Base-by-base conservation (phyloP, 2,888 invertebrate genomes). In the Monopis laevigella region DNA sequence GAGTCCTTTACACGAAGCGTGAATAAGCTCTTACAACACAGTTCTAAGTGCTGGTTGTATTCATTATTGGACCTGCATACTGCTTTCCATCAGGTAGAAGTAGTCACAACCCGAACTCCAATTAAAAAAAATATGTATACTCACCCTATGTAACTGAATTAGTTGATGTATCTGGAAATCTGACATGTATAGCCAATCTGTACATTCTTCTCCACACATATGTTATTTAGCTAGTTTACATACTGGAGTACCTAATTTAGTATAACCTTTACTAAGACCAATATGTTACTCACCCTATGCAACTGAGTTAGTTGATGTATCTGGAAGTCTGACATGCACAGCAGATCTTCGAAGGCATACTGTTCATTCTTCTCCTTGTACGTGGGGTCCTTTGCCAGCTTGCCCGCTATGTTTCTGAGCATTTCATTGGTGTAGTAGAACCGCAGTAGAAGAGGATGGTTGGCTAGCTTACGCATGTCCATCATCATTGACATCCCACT, bases 161-260 rank as follows among this genome's bases (percentile, higher is more conserved):
- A 95, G 74, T 53, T 88, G 87, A 64, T 92, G 89, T 48, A 98
- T 88, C 67, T 97, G 93, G 67, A 93, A 97, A 78, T 98, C 98
- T 0, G 94, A 94, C 85, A 93, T 85, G 59, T 89, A 88, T 28
- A 87, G 82, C 59, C 98, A 78, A 61, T 98, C 97, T n/a, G n/a
- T n/a, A n/a, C n/a, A n/a, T n/a, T n/a, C n/a, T n/a, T n/a, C n/a
- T n/a, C n/a, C n/a, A n/a, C n/a, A n/a, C n/a, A n/a, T n/a, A n/a
- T n/a, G n/a, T n/a, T n/a, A n/a, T n/a, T n/a, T n/a, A n/a, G n/a
- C n/a, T n/a, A n/a, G n/a, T n/a, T n/a, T n/a, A n/a, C n/a, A n/a
- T n/a, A n/a, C n/a, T n/a, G n/a, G n/a, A n/a, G n/a, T n/a, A n/a
- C n/a, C n/a, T n/a, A n/a, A n/a, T n/a, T n/a, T n/a, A n/a, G n/a